These are phyloP conservation scores for Hartigia nigra DNA, from an alignment of 2,888 invertebrate genomes.

Conservation along the genomic window DNA sequence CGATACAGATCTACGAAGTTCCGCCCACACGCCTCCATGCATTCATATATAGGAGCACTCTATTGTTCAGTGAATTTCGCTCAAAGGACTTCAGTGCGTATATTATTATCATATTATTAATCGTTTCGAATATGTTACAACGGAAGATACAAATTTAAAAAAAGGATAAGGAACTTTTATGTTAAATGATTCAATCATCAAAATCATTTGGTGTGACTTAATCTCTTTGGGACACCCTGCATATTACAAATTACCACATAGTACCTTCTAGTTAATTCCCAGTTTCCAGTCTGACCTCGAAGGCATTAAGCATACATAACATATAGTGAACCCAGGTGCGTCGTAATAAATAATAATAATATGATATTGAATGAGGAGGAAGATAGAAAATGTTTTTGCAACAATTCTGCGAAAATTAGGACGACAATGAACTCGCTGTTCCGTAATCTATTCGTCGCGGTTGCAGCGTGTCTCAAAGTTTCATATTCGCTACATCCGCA, in stretches of 20 bases:
- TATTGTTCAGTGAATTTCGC: background rate
- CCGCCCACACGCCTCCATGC: background rate
- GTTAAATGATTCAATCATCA: background rate
- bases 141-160: background rate
- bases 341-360: background rate
- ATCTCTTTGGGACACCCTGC: background rate
- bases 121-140: background rate
- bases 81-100: background rate
- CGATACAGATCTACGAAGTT: no score
- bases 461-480: background rate
- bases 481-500: background rate
- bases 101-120: background rate
- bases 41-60: background rate
- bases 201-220: background rate
- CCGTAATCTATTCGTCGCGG: background rate
- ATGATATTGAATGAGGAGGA: background rate
- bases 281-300: background rate
- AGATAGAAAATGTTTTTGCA: background rate
- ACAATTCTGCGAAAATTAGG: background rate
- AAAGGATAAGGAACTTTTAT: background rate
- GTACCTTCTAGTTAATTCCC: background rate
- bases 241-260: background rate
- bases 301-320: background rate
- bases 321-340: background rate
- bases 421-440: background rate